phyloP scores from a whole-genome alignment of 2,888 invertebrate genomes.

The Drosophila prolongata region DNA sequence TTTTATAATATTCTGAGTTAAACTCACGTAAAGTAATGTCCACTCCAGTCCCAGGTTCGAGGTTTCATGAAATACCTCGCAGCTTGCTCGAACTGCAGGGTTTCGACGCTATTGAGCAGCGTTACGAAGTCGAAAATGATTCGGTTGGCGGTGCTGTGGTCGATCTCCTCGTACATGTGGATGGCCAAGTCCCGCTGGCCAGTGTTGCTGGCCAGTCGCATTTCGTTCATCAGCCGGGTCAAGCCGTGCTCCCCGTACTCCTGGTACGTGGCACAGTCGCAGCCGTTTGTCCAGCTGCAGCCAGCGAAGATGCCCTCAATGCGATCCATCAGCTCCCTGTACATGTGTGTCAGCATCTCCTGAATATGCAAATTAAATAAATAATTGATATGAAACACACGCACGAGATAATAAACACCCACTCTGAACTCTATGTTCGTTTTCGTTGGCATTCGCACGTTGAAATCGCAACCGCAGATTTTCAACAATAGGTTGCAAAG shows the following conservation, averaged over 20 bases:
- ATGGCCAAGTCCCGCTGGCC: constrained; percentile 55
- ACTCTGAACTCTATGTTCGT: constrained; percentile 74
- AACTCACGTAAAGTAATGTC: constrained; percentile 59
- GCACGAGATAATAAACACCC: not conserved
- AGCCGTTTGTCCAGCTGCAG: constrained; percentile 44
- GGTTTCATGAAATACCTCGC: constrained; percentile 37
- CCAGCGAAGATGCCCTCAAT: constrained; percentile 30
- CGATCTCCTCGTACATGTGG: constrained; percentile 49
- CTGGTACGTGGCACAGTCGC: constrained; percentile 9
- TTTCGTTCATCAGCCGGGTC: constrained; percentile 44
- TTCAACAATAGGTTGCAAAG: constrained; percentile 66
- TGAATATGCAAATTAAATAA: not conserved
- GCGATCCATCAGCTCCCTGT: constrained; percentile 61
- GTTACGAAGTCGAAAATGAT: constrained; percentile 57
- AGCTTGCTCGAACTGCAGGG: constrained; percentile 56
- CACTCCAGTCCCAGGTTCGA: constrained; percentile 42
- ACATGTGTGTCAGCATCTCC: constrained; percentile 70
- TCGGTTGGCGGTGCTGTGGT: constrained; percentile 27
- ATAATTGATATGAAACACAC: too few species aligned
- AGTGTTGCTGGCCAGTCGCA: constrained; percentile 41
- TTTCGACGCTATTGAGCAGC: constrained; percentile 69
- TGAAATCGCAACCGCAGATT: constrained; percentile 72
- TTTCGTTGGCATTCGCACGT: constrained; percentile 68
- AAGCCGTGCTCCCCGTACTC: constrained; percentile 25
- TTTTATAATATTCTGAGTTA: too few species aligned